A percentile compares a stretch with the other conserved stretches of the same genome.
Evolutionary conservation across 1,140 invertebrate genomes (phyloP).

Genomic region (Platyura marginata): DNA sequence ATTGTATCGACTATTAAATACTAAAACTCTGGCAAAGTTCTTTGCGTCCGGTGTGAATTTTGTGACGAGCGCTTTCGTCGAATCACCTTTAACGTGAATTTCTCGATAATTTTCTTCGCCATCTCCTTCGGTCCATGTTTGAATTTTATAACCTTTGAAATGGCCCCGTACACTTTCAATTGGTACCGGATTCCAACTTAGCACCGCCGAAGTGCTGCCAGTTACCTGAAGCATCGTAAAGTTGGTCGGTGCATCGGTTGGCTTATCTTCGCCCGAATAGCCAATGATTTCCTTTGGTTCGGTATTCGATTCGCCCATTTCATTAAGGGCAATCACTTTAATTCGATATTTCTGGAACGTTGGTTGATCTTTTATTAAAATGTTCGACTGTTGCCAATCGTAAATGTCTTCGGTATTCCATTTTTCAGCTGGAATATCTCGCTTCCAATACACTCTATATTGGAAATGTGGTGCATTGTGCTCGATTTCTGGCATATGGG

Average conservation of each 20-base stretch:
- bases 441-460: slow-evolving; percentile 76
- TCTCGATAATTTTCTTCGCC: slow-evolving; percentile 55
- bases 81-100: slow-evolving; percentile 56
- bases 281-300: slow-evolving; percentile 66
- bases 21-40: slow-evolving; percentile 78
- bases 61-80: slow-evolving; percentile 50
- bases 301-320: slow-evolving; percentile 70
- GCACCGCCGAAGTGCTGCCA: slow-evolving; percentile 51
- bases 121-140: slow-evolving; percentile 79
- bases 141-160: slow-evolving; percentile 89
- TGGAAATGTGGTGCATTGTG: slow-evolving; percentile 89
- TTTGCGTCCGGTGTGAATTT: slow-evolving; percentile 79
- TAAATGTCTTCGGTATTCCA: slow-evolving; percentile 56
- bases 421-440: slow-evolving; percentile 50
- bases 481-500: slow-evolving; percentile 87
- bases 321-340: slow-evolving; percentile 84
- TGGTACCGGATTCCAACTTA: slow-evolving; percentile 70
- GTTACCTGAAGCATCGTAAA: slow-evolving; percentile 60
- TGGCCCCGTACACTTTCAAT: slow-evolving; percentile 66
- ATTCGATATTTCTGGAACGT: slow-evolving; percentile 83
- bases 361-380: slow-evolving; percentile 62
- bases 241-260: slow-evolving; percentile 62
- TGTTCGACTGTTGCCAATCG: slow-evolving; percentile 51
- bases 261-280: slow-evolving; percentile 88
- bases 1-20: slow-evolving; percentile 78